A percentile compares a stretch with the other conserved stretches of the same genome.
These are phyloP conservation scores for Alloscopus bannaensis DNA, from an alignment of 2,888 invertebrate genomes.

Conservation along the genomic window DNA sequence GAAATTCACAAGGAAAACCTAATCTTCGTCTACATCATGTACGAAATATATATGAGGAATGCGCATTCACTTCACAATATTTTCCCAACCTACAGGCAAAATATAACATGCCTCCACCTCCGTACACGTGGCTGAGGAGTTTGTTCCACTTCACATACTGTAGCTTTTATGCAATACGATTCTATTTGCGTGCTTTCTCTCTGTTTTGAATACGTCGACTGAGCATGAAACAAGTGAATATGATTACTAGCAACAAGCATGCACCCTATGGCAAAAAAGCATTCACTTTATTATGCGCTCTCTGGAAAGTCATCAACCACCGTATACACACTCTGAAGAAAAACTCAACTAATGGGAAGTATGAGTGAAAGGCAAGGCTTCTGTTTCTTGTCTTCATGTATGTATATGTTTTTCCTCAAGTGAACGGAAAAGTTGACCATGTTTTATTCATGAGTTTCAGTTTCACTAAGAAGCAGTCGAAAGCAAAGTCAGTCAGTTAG, in stretches of 20 bases:
- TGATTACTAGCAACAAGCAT: slow-evolving; percentile 4
- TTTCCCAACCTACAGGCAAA: no score
- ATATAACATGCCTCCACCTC: background rate
- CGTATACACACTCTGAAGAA: background rate
- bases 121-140: background rate
- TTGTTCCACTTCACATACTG: background rate
- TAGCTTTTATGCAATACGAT: slow-evolving; percentile 6
- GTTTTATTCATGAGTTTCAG: slow-evolving; percentile 65
- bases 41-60: background rate
- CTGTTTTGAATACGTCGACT: background rate
- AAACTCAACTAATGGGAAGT: slow-evolving; percentile 5
- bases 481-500: slow-evolving; percentile 52
- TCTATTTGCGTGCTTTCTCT: slow-evolving; percentile 12
- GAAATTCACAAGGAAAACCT: no score
- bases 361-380: slow-evolving; percentile 5
- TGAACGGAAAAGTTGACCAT: slow-evolving; percentile 61
- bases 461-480: slow-evolving; percentile 47
- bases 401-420: slow-evolving; percentile 47
- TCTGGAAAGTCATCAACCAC: background rate
- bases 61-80: background rate
- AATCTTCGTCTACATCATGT: background rate
- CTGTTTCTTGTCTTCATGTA: slow-evolving; percentile 3
- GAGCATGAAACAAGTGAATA: slow-evolving; percentile 30
- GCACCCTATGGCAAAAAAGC: slow-evolving; percentile 16
- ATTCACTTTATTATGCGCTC: background rate